Evolutionary conservation across 2,888 invertebrate genomes (phyloP), one percentile per base, ranked within the genome.

Genomic region (Chymomyza fuscimana): DNA sequence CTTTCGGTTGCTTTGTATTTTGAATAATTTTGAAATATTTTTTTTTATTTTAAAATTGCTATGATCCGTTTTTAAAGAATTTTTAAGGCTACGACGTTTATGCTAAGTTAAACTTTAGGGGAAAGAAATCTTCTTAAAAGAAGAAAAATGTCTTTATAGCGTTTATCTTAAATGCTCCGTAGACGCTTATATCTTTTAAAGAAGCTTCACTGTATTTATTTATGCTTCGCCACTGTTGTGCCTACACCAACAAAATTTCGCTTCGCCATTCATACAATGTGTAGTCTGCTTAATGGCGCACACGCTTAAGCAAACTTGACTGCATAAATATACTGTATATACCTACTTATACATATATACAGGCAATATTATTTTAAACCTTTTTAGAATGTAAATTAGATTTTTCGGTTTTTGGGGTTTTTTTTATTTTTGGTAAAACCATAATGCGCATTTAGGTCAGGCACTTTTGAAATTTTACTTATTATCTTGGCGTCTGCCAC

Each of bases 391-490:
- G 1, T 32, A 32, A 32, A 32, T 32, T 32, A 32, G 32, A 32
- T 32, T 9, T 32, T 32, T 32, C 4, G 6, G 32, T 5, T 32
- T 46, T 46, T 4, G 3, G 40, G 40, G 40, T 46, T 46, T 46
- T 46, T 1, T 46, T 46, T 6, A 2, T 40, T 46, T 46, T 46
- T 12, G 40, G 12, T 12, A 4, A 46, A 46, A 10, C 12, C 12
- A 0, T 46, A 46, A 6, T 16, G 81, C 84, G 84, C 84, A 87
- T 85, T 87, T 87, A 73, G 82, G 87, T 87, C 79, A 84, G 79
- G 79, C 40, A 46, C 32, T 74, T 74, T 80, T 63, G 66, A 19
- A 67, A 22, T 59, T 19, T 4, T n/a, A 60, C 22, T 22, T 25
- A 46, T 46, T 12, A 46, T 46, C 4, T 46, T 46, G 12, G 40